These are phyloP conservation scores for Penaeus japonicus DNA, from an alignment of 1,140 invertebrate genomes.

Conservation along the genomic window DNA sequence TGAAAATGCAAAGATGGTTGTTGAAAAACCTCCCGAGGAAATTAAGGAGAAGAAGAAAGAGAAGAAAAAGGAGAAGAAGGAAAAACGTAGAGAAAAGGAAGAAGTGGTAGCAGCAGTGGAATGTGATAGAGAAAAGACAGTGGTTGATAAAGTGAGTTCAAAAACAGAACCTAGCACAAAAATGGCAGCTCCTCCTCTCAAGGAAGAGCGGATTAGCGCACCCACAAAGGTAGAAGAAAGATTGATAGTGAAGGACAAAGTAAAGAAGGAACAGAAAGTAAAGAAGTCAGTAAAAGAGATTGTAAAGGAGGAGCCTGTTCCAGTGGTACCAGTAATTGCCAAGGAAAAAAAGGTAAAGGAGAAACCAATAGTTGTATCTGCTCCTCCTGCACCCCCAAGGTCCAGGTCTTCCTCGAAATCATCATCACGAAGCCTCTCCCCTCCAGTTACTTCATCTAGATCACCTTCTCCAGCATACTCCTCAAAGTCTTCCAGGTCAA, in stretches of 20 bases:
- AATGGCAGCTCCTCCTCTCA: not conserved
- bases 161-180: not conserved
- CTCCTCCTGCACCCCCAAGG: constrained; percentile 10
- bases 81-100: not conserved
- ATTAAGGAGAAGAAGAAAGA: constrained; percentile 31
- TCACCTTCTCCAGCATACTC: constrained; percentile 21
- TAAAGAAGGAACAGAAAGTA: not conserved
- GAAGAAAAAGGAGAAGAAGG: constrained; percentile 30
- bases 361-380: not conserved
- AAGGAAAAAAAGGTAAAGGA: not conserved
- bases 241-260: not conserved
- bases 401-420: constrained; percentile 27
- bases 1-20: not conserved
- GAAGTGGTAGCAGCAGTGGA: no score
- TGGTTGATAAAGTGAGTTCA: not conserved
- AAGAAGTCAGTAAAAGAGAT: not conserved
- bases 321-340: not conserved
- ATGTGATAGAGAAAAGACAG: not conserved
- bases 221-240: not conserved
- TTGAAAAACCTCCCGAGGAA: constrained; percentile 2
- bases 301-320: constrained; percentile 16
- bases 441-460: not conserved
- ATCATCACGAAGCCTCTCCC: not conserved
- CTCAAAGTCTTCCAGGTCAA: not conserved
- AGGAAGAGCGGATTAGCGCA: not conserved